Conservation (phyloP, 2,888 invertebrate species). For the Troides helena region DNA sequence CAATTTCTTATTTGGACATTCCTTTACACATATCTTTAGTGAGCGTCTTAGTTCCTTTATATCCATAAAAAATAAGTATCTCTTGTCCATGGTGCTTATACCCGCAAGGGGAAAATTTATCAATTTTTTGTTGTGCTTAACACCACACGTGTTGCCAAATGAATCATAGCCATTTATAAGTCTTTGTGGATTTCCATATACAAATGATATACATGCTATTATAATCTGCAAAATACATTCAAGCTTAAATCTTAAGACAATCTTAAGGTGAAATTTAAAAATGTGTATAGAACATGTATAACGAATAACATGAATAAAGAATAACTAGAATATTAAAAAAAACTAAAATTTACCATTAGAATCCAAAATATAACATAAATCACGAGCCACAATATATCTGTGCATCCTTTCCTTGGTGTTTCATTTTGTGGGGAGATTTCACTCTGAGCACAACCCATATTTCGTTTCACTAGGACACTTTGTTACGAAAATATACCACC, state of each 20-base stretch:
- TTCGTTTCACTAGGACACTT: constrained; percentile 7
- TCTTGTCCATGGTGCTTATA: constrained; percentile 87
- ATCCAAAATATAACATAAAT: constrained; percentile 90
- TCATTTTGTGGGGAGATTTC: constrained; percentile 83
- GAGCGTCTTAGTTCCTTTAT: constrained; percentile 87
- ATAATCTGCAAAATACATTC: constrained; percentile 81
- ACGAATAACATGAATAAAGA: too few species aligned
- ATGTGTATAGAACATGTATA: too few species aligned
- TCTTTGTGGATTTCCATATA: constrained; percentile 91
- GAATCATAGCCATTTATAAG: constrained; percentile 95
- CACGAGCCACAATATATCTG: constrained; percentile 90
- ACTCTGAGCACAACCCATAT: constrained; percentile 85
- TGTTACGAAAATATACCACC: background rate
- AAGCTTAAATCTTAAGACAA: background rate
- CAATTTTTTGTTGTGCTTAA: constrained; percentile 87
- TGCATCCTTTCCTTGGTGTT: constrained; percentile 85
- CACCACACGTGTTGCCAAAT: constrained; percentile 96
- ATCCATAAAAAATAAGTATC: constrained; percentile 91
- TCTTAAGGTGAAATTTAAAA: too few species aligned
- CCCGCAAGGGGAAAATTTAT: constrained; percentile 88
- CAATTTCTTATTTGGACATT: constrained; percentile 88
- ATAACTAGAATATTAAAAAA: too few species aligned
- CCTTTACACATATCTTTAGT: constrained; percentile 92
- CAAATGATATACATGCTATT: constrained; percentile 92
- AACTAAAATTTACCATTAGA: constrained; percentile 84